A percentile compares a stretch with the other conserved stretches of the same genome.
phyloP scores from a whole-genome alignment of 2,888 invertebrate genomes.

The Diabrotica balteata region DNA sequence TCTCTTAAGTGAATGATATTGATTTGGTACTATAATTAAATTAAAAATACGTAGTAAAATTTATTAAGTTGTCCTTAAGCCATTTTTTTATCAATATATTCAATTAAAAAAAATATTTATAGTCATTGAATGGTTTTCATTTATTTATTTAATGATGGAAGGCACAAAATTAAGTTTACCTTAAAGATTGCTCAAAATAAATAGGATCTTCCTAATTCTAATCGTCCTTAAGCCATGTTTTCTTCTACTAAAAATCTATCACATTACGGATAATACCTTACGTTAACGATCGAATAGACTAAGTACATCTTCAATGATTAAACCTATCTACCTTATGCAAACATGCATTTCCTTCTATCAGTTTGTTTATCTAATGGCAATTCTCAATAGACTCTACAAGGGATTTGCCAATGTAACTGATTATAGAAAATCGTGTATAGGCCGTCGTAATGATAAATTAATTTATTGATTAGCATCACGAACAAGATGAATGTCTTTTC shows the following conservation, averaged over 20 bases:
- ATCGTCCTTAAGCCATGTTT: too few species aligned
- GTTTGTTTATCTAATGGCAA: constrained; percentile 3
- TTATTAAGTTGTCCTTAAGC: too few species aligned
- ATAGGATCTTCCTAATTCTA: too few species aligned
- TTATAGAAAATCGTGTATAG: background rate
- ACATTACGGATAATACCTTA: background rate
- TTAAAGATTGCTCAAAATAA: too few species aligned
- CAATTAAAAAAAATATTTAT: too few species aligned
- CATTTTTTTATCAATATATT: too few species aligned
- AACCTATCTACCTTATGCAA: constrained; percentile 4
- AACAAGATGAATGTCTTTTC: background rate
- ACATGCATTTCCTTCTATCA: constrained; percentile 2
- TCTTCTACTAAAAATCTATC: background rate
- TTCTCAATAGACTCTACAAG: constrained; percentile 1
- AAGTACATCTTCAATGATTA: background rate
- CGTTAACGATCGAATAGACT: background rate
- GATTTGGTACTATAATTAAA: too few species aligned
- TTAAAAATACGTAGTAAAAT: too few species aligned
- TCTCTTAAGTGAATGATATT: too few species aligned
- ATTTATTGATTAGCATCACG: background rate
- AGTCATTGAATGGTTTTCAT: too few species aligned
- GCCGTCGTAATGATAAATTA: constrained; percentile 4
- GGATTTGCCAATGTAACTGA: constrained; percentile 6
- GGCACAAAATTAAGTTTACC: too few species aligned
- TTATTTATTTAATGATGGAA: too few species aligned